Evolutionary conservation across 2,797 vertebrate genomes (phyloP), one percentile per base, ranked within the genome.

Genomic region (Philypnodon macrostomus): DNA sequence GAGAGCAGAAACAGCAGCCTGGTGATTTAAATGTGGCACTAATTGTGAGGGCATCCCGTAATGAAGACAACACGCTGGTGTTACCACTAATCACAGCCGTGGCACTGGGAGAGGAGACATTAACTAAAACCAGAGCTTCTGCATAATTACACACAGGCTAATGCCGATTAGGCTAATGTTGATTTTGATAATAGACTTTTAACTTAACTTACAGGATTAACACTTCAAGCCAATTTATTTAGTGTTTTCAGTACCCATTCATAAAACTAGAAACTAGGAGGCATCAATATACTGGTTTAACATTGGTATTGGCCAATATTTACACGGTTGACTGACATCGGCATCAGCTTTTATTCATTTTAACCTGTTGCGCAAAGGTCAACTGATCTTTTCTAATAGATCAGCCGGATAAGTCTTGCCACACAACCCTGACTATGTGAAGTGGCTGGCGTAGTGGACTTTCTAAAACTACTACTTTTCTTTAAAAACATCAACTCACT

Each of bases 21-120:
- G 18, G 53, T 35, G 7, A 9, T 47, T 47, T 31, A 45, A 16
- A 40, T 32, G 41, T 34, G 18, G 42, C 27, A 58, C 45, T 42
- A 36, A 56, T 36, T 29, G 45, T 34, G 31, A 34, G 26, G 34
- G 42, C 31, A 24, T 21, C 17, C 24, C 12, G 15, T 24, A 35
- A 46, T 26, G 16, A 40, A 34, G 39, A 56, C 39, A n/a, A 38
- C 39, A 30, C 18, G 34, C 23, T 7, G 34, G 38, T 61, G 55
- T 38, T 64, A 44, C 24, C 55, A 52, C 16, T 24, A 60, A 57
- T 13, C 47, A 62, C 62, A 58, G 56, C 47, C 15, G 38, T 47
- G 35, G 33, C 51, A 57, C 51, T 34, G 41, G 21, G 35, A 36
- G 47, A 58, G 13, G 52, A 56, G 17, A 32, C 59, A 33, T 59